Conservation (phyloP, 35 echinoderm and acorn worm genomes). For the Lytechinus pictus region DNA sequence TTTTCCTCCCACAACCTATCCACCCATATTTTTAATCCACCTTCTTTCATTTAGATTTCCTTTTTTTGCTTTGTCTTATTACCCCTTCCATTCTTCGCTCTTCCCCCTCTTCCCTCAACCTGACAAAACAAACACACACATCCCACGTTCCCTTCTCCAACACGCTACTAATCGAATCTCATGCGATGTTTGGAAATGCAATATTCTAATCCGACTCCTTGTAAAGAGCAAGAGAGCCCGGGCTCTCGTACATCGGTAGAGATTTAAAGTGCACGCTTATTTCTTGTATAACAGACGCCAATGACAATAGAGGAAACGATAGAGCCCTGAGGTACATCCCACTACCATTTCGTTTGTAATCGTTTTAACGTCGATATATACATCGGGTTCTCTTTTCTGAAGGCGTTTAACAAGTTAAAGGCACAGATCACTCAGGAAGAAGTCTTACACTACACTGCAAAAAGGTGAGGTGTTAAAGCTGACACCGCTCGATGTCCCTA, state of each 20-base stretch:
- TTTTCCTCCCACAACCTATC: neutral
- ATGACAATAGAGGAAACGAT: neutral
- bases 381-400: neutral
- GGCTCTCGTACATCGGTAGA: neutral
- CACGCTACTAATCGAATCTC: neutral
- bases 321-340: neutral
- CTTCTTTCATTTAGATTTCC: neutral
- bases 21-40: neutral
- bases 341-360: neutral
- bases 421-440: neutral
- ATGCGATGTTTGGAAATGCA: conserved; percentile 18
- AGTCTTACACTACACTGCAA: neutral
- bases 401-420: neutral
- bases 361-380: neutral
- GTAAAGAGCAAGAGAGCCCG: neutral
- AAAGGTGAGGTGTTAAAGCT: no score
- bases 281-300: neutral
- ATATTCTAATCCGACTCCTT: neutral
- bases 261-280: neutral
- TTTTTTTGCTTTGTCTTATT: neutral
- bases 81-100: neutral
- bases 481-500: neutral
- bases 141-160: neutral
- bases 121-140: neutral
- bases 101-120: neutral